phyloP scores from a whole-genome alignment of 2,113 vertebrate genomes.

The Lagenorhynchus albirostris region DNA sequence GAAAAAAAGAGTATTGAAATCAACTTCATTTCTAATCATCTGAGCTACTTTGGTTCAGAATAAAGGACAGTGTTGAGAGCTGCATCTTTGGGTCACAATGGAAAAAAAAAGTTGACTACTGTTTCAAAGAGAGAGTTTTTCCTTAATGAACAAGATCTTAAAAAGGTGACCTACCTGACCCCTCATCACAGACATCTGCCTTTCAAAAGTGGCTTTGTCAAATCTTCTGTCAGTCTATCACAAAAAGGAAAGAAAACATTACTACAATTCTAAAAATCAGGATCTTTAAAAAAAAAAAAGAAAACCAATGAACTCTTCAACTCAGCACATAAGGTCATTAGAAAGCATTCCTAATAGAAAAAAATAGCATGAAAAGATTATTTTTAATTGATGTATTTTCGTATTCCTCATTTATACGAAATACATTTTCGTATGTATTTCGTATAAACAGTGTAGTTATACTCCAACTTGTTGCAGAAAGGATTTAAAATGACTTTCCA shows the following conservation, averaged over 20 bases:
- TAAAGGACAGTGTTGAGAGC: not conserved
- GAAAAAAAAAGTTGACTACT: not conserved
- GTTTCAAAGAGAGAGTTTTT: not conserved
- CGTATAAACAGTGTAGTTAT: not conserved
- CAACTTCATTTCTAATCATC: not conserved
- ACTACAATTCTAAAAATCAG: not conserved
- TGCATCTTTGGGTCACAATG: not conserved
- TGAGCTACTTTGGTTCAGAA: not conserved
- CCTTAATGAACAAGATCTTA: not conserved
- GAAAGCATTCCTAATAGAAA: not conserved
- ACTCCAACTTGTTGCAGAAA: not conserved
- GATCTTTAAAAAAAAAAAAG: slow-evolving; percentile 3
- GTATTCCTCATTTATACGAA: not conserved
- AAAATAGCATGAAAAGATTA: not conserved
- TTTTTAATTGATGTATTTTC: not conserved
- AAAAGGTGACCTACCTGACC: slow-evolving; percentile 90
- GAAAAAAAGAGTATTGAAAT: not conserved
- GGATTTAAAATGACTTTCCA: not conserved
- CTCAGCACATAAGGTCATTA: not conserved
- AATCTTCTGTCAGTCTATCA: slow-evolving; percentile 92
- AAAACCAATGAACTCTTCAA: slow-evolving; percentile 25
- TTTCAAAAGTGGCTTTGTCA: slow-evolving; percentile 96
- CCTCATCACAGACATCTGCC: slow-evolving; percentile 98
- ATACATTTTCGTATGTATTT: too few species aligned
- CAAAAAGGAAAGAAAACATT: slow-evolving; percentile 10